Evolutionary conservation across 2,888 invertebrate species (phyloP).

Genomic region (Agriotes lineatus): DNA sequence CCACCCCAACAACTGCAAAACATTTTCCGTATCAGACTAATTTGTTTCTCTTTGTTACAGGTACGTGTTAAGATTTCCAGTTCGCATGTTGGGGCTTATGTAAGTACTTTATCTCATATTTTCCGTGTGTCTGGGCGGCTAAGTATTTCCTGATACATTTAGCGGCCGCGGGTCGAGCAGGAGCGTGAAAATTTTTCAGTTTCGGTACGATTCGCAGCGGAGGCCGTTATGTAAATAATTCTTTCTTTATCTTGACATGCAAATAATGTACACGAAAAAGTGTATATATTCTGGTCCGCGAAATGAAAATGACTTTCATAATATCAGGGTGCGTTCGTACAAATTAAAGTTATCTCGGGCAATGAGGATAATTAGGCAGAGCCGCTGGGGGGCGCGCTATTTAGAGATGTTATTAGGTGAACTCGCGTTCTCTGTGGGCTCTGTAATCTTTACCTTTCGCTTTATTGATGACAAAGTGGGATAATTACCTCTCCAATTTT

Average conservation of each 20-base stretch:
- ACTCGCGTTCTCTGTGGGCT: constrained; percentile 31
- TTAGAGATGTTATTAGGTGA: constrained; percentile 39
- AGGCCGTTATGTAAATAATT: constrained; percentile 47
- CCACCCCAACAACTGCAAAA: background rate
- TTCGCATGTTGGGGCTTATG: constrained; percentile 4
- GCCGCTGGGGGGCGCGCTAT: constrained; percentile 42
- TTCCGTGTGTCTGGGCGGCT: constrained; percentile 14
- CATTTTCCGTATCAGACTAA: constrained; percentile 8
- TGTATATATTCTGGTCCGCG: constrained; percentile 48
- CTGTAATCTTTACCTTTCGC: constrained; percentile 38
- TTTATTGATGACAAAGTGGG: constrained; percentile 39
- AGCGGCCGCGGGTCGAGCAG: constrained; percentile 17
- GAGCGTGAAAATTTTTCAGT: constrained; percentile 35
- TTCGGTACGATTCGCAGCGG: constrained; percentile 24
- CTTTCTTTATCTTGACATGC: constrained; percentile 49
- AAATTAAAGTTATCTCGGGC: constrained; percentile 51
- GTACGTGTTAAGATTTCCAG: constrained; percentile 19
- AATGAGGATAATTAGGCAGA: constrained; percentile 51
- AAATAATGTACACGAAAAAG: constrained; percentile 48
- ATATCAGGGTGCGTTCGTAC: constrained; percentile 49
- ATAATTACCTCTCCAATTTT: constrained; percentile 31
- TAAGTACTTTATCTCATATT: constrained; percentile 24
- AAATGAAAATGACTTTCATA: constrained; percentile 47
- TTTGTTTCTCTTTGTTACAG: constrained; percentile 31
- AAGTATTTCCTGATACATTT: constrained; percentile 12